Conservation (phyloP, 2,113 vertebrate species). For the Mystacornis crossleyi region DNA sequence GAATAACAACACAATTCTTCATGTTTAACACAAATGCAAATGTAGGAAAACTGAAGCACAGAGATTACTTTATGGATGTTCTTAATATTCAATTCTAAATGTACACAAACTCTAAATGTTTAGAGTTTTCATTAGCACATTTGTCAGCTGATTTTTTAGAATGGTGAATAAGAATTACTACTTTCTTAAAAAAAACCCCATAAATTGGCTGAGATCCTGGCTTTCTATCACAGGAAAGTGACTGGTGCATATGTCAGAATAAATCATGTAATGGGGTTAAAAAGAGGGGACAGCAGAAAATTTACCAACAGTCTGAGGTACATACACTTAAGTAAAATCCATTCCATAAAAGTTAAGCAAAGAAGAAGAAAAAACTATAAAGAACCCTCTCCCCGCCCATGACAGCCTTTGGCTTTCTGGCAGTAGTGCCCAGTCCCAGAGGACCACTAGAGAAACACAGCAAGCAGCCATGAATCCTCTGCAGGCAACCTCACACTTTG, state of each 20-base stretch:
- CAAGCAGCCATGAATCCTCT: not conserved
- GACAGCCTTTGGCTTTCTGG: not conserved
- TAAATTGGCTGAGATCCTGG: not conserved
- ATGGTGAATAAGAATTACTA: not conserved
- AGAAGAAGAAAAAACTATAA: not conserved
- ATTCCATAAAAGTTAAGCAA: not conserved
- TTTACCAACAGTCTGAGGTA: not conserved
- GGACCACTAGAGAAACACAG: not conserved
- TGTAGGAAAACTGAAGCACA: not conserved
- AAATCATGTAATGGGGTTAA: not conserved
- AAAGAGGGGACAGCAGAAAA: constrained; percentile 10
- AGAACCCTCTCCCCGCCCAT: not conserved
- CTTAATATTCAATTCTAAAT: not conserved
- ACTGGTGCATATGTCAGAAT: not conserved
- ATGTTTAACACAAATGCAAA: not conserved
- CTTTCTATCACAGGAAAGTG: not conserved
- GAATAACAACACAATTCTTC: constrained; percentile 23
- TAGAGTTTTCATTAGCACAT: not conserved
- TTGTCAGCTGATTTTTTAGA: not conserved
- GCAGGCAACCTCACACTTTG: not conserved
- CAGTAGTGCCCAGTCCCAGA: not conserved
- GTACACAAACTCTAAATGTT: not conserved
- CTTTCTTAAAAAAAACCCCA: not conserved
- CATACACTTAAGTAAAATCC: not conserved
- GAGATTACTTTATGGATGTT: not conserved